Evolutionary conservation across 2,888 invertebrate genomes (phyloP).

Genomic region (Ferrisia virgata): DNA sequence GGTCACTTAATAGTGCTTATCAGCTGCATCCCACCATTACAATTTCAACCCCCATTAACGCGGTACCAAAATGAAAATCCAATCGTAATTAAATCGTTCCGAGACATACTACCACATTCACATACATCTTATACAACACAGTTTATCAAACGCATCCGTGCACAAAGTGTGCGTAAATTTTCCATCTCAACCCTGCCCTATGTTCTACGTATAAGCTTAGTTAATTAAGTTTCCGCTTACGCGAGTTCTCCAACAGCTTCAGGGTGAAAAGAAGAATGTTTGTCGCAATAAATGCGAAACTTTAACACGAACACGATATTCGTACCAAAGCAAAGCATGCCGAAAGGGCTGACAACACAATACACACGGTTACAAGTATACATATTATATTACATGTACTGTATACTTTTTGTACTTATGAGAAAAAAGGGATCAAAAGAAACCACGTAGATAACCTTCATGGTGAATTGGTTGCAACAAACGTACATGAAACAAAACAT

Average conservation of each 20-base stretch:
- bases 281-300: background rate
- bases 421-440: background rate
- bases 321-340: background rate
- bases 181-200: background rate
- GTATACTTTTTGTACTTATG: too few species aligned
- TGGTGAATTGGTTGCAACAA: background rate
- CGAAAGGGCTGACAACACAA: background rate
- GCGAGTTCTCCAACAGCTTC: background rate
- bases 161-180: background rate
- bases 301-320: too few species aligned
- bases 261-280: background rate
- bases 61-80: too few species aligned
- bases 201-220: too few species aligned
- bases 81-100: background rate
- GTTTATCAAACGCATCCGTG: background rate
- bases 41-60: too few species aligned
- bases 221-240: conserved; percentile 11
- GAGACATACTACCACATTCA: background rate
- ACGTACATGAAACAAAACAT: background rate
- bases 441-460: background rate
- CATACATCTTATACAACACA: background rate
- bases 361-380: background rate
- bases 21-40: too few species aligned
- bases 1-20: too few species aligned
- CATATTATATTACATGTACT: too few species aligned